These are phyloP conservation scores for Nowickia ferox DNA, from an alignment of 2,888 invertebrate species.

Conservation along the genomic window DNA sequence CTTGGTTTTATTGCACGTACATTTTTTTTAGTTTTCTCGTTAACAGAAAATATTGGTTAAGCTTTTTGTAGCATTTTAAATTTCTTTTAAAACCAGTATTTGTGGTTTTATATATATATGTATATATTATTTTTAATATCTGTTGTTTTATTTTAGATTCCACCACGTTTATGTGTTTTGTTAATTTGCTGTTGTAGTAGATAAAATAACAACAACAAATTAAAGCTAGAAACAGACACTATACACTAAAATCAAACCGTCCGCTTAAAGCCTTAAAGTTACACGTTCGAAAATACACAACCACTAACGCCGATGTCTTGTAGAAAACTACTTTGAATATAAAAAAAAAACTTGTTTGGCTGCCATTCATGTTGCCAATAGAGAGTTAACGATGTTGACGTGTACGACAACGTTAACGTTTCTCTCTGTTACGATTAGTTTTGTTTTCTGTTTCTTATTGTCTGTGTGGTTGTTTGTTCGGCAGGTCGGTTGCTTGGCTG, in stretches of 20 bases:
- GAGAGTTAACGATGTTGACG: conserved; percentile 59
- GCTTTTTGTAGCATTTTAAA: conserved; percentile 16
- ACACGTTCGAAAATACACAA: conserved; percentile 76
- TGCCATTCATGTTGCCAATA: conserved; percentile 58
- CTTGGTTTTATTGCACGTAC: conserved; percentile 48
- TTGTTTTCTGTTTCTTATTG: conserved; percentile 56
- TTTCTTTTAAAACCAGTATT: conserved; percentile 47
- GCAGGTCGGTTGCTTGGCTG: conserved; percentile 22
- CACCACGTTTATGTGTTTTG: conserved; percentile 47
- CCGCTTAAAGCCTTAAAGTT: conserved; percentile 55
- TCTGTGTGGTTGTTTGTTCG: conserved; percentile 12
- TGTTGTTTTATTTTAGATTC: conserved; percentile 30
- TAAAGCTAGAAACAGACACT: conserved; percentile 25
- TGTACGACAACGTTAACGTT: conserved; percentile 22
- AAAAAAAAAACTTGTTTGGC: conserved; percentile 81
- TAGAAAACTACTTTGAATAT: conserved; percentile 80
- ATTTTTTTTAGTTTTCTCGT: conserved; percentile 8
- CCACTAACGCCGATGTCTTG: conserved; percentile 82
- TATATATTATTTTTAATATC: not conserved
- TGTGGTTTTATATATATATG: conserved; percentile 5
- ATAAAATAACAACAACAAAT: conserved; percentile 38
- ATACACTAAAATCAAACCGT: conserved; percentile 45
- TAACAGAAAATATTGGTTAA: not conserved
- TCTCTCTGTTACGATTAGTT: conserved; percentile 33
- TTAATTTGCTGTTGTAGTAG: conserved; percentile 48